Percentiles rank a stretch among this genome's conserved stretches.
Conservation (phyloP, 2,113 vertebrate species). For the Odobenus rosmarus region DNA sequence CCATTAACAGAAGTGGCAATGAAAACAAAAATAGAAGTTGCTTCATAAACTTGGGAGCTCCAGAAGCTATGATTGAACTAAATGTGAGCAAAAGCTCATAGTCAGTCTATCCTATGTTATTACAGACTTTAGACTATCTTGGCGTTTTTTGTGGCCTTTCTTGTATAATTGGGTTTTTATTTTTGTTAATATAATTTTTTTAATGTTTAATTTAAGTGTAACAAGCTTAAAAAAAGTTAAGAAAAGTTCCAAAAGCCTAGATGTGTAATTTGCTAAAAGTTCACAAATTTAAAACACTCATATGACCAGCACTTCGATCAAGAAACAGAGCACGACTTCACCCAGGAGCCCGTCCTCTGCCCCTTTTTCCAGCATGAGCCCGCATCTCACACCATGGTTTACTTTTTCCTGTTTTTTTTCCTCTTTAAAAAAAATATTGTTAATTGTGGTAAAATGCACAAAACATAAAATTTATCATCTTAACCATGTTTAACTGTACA, state of each 20-base stretch:
- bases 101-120: neutral
- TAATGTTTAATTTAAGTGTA: neutral
- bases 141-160: neutral
- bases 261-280: neutral
- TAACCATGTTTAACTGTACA: neutral
- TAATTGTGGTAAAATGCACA: neutral
- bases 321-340: rapidly evolving
- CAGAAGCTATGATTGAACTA: neutral
- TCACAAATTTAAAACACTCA: neutral
- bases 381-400: neutral
- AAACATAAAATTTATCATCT: neutral
- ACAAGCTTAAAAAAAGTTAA: neutral
- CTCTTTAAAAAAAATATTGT: neutral
- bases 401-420: neutral
- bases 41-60: neutral
- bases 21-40: neutral
- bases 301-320: neutral
- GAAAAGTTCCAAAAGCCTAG: neutral
- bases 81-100: neutral
- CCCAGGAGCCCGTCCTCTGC: rapidly evolving
- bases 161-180: neutral
- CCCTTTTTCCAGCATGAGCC: too few species aligned
- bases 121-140: neutral
- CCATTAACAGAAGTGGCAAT: neutral
- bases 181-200: neutral